Conservation (phyloP, 2,888 invertebrate species). For the Limenitis camilla region DNA sequence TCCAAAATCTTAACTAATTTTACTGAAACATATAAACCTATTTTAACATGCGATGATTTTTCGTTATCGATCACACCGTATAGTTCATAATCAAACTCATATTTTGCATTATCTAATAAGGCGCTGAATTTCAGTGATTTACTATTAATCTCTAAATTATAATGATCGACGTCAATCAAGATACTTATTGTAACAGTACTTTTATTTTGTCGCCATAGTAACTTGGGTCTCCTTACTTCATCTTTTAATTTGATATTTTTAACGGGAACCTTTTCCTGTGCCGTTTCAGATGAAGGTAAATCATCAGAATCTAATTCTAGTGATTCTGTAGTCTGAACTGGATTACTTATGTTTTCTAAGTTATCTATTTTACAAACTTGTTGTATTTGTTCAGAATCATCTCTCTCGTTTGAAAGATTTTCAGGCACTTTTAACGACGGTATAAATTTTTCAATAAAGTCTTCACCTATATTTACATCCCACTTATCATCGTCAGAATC, state of each 20-base stretch:
- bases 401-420: neutral
- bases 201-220: conserved; percentile 56
- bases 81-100: conserved; percentile 54
- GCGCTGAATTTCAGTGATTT: conserved; percentile 42
- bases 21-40: conserved; percentile 54
- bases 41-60: conserved; percentile 41
- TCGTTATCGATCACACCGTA: conserved; percentile 46
- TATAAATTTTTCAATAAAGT: conserved; percentile 28
- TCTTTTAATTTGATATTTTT: conserved; percentile 14
- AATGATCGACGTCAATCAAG: conserved; percentile 45
- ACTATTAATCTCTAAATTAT: conserved; percentile 42
- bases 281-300: conserved; percentile 29
- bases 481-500: conserved; percentile 38
- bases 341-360: conserved; percentile 6
- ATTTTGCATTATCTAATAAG: conserved; percentile 35
- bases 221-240: conserved; percentile 40
- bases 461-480: conserved; percentile 36
- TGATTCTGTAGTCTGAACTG: conserved; percentile 5
- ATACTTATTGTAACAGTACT: conserved; percentile 46
- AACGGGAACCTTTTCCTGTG: neutral
- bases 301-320: conserved; percentile 40
- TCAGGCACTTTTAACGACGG: conserved; percentile 4
- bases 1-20: conserved; percentile 42
- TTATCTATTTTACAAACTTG: neutral
- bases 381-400: neutral